Base-by-base conservation (phyloP, 1,140 invertebrate species). In the Drosophila pectinifera region DNA sequence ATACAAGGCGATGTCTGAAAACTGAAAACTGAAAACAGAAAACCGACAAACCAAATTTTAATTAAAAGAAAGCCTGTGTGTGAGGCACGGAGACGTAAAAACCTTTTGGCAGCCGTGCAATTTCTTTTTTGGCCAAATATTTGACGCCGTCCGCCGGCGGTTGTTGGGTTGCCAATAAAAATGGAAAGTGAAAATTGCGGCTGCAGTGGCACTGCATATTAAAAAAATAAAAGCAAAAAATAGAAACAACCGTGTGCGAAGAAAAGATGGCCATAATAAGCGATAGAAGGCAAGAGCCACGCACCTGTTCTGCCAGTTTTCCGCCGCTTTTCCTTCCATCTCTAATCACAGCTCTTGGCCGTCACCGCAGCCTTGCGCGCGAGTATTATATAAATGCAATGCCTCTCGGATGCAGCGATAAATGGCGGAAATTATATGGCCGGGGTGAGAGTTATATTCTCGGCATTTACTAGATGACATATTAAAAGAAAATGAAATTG, bases 111-210 rank as follows among this genome's bases (percentile, higher is more conserved):
- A 84, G 78, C 46, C 61, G 36, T 83, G 84, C 84, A 88, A 84
- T 88, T 88, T 88, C 84, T 88, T 89, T 61, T 88, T 84, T 88
- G 85, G 82, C 83, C 83, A 85, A 88, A 86, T 85, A 88, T 88
- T 88, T 88, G 84, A 84, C 65, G 70, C 63, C 64, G 49, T 28
- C 76, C 49, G 43, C 56, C 73, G 57, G 73, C 51, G 62, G 74
- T 85, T 56, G 53, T 42, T 85, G 83, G 62, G 74, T 85, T 56
- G 53, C 45, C 84, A 88, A 88, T 88, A 88, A 88, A 86, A 88
- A 88, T 89, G 84, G 84, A 88, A 88, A 88, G 84, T 88, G 84
- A 88, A 88, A 88, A 88, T 88, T 88, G 84, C 69, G 76, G 80
- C 62, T 89, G 84, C 84, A 88, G 36, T 63, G 76, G 39, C 67